Conservation (phyloP, 2,113 vertebrate species). For the Prolemur simus region DNA sequence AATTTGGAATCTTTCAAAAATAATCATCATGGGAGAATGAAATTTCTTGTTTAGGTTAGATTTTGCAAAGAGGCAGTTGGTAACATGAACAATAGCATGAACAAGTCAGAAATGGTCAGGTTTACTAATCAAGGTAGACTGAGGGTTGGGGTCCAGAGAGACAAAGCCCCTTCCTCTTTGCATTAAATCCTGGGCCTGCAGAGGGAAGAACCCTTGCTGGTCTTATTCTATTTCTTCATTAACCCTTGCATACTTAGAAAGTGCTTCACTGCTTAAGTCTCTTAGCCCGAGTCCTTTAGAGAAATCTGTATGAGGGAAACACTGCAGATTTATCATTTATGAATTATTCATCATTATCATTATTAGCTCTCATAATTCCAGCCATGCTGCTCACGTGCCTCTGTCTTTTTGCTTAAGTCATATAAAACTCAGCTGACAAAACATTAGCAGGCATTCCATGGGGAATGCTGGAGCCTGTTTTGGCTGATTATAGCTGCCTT, state of each 20-base stretch:
- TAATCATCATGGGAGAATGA: not conserved
- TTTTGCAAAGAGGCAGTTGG: not conserved
- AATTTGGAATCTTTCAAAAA: not conserved
- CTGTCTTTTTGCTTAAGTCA: conserved; percentile 72
- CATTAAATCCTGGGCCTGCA: not conserved
- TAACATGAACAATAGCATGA: not conserved
- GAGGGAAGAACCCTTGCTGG: not conserved
- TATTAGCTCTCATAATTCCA: conserved; percentile 68
- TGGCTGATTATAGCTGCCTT: conserved; percentile 14
- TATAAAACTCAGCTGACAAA: conserved; percentile 78
- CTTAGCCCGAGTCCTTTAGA: conserved; percentile 41
- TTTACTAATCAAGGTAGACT: not conserved
- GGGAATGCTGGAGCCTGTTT: not conserved
- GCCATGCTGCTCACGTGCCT: conserved; percentile 66
- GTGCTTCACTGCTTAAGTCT: not conserved
- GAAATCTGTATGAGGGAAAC: conserved; percentile 34
- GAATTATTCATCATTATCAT: conserved; percentile 72
- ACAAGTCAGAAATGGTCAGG: not conserved
- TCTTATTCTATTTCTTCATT: not conserved
- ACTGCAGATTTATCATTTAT: conserved; percentile 61
- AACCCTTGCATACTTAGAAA: conserved; percentile 22
- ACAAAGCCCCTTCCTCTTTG: not conserved
- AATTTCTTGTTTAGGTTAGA: not conserved
- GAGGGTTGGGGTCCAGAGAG: not conserved
- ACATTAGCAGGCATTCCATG: conserved; percentile 30